These are phyloP conservation scores for Lepus timidus DNA, from an alignment of 2,113 vertebrate species.

Conservation along the genomic window DNA sequence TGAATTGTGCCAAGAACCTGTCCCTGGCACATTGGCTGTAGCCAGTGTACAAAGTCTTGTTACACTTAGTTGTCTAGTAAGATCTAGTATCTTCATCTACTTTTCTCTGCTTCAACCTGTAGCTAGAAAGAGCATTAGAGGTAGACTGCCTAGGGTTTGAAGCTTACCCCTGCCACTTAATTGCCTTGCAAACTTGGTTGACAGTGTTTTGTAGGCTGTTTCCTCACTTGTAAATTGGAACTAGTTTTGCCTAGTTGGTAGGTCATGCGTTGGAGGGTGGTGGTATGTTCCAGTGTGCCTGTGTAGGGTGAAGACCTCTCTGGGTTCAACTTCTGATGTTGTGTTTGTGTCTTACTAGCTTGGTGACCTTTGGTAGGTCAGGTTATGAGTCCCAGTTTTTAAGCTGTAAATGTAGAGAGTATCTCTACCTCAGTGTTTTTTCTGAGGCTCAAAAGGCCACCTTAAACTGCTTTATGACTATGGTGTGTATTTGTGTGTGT, in stretches of 20 bases:
- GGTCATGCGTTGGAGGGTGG: not conserved
- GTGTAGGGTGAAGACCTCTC: not conserved
- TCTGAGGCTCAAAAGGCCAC: not conserved
- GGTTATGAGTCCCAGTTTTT: not conserved
- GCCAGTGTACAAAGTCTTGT: not conserved
- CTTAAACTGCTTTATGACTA: not conserved
- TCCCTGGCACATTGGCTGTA: not conserved
- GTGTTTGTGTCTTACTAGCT: not conserved
- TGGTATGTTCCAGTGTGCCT: not conserved
- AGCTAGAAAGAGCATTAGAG: not conserved
- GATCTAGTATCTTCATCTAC: not conserved
- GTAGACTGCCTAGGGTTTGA: not conserved
- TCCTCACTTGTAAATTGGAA: constrained; percentile 21
- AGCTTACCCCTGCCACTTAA: not conserved
- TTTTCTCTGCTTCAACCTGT: not conserved
- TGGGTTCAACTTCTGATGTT: not conserved
- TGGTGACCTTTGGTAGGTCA: constrained; percentile 21
- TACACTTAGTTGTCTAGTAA: not conserved
- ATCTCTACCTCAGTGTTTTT: not conserved
- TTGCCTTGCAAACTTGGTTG: not conserved
- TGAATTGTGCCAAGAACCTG: not conserved
- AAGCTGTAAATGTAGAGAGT: not conserved
- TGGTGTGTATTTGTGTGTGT: not conserved
- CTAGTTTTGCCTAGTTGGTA: not conserved
- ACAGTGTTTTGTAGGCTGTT: not conserved